Base-by-base conservation (phyloP, 1,140 invertebrate species). In the Oedothorax gibbosus region DNA sequence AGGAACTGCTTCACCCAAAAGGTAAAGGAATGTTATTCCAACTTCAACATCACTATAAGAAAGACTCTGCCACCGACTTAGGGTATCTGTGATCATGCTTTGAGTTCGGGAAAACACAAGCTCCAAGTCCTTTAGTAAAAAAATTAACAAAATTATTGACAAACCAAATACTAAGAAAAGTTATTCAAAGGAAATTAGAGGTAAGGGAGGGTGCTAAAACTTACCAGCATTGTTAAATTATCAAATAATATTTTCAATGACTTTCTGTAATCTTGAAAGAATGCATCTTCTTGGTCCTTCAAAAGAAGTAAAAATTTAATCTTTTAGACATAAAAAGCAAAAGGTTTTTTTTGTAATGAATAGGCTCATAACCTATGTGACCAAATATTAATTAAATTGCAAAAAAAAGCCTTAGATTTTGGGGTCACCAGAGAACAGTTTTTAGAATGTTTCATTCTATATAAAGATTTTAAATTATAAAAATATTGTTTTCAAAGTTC, bases 181-280 rank as follows among this genome's bases (percentile, higher is more conserved):
- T 15, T 12, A 62, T 62, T 0, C 3, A 8, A 57, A 60, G 15
- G n/a, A n/a, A n/a, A n/a, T n/a, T n/a, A n/a, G n/a, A n/a, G n/a
- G n/a, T n/a, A n/a, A 35, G 35, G 35, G 35, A 1, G 35, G 35
- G 35, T 35, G 35, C 35, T 35, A 35, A 35, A 35, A 57, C 65
- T 77, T 86, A 87, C 84, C 69, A 88, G 62, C 81, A 88, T 79
- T 21, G 85, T 68, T 69, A 93, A 86, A 86, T 93, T 93, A 87
- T 92, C 92, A 87, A 93, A 92, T 6, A 93, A 88, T 9, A 91
- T 89, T 88, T 92, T 92, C 35, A 92, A 86, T 71, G 92, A 91
- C 88, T 93, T 93, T 82, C 92, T 90, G 87, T 90, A 92, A 81
- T 92, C 91, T 75, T 90, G 88, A 89, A 93, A 93, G 88, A 90